A percentile compares a stretch with the other conserved stretches of the same genome.
These are phyloP conservation scores for Perdita meconis DNA, from an alignment of 2,888 invertebrate species.

Conservation along the genomic window DNA sequence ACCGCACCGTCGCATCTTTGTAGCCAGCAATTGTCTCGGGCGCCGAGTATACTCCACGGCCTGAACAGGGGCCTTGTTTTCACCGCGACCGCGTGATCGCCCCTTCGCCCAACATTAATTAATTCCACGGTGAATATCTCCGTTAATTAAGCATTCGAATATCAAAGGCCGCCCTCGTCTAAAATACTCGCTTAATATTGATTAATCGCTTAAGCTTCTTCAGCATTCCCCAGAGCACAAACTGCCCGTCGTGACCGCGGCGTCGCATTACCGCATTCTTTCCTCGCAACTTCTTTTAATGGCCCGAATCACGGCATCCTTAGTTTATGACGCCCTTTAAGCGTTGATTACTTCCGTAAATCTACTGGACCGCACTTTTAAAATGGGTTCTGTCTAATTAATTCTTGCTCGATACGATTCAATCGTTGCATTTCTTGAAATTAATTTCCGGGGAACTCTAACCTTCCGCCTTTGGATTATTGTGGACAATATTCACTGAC, in stretches of 20 bases:
- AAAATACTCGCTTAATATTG: neutral
- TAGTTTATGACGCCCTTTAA: constrained; percentile 12
- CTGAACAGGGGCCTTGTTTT: too few relatives aligned
- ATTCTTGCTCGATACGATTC: neutral
- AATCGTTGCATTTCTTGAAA: constrained; percentile 3
- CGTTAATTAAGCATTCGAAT: neutral
- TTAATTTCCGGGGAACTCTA: neutral
- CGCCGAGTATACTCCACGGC: too few relatives aligned
- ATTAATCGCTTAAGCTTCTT: constrained; percentile 4
- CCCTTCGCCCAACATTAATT: neutral
- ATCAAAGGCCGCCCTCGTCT: neutral
- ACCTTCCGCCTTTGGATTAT: neutral
- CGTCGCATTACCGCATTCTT: constrained; percentile 14
- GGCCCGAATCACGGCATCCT: constrained; percentile 1
- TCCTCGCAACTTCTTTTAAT: constrained; percentile 15
- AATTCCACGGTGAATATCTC: neutral
- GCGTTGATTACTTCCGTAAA: constrained; percentile 38
- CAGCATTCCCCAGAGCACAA: neutral
- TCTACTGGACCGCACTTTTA: constrained; percentile 14
- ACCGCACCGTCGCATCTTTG: neutral
- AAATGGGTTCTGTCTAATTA: constrained; percentile 17
- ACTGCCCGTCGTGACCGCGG: neutral
- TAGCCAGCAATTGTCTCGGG: neutral
- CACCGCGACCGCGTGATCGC: neutral
- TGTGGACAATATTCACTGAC: neutral